Evolutionary conservation across 2,113 vertebrate genomes (phyloP), one percentile per base, ranked within the genome.

Genomic region (Gila orcuttii): DNA sequence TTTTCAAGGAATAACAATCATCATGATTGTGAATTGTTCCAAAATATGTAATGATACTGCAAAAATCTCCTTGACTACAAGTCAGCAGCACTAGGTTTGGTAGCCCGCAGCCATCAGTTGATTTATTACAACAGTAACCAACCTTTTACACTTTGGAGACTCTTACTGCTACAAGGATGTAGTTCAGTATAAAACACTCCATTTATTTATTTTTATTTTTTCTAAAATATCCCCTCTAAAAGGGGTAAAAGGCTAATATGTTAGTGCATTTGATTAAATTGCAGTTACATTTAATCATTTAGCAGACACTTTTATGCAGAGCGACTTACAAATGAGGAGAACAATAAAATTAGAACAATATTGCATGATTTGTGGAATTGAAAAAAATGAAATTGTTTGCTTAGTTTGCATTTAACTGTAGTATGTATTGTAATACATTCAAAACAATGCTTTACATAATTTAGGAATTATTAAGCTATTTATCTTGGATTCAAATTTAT

Each of bases 121-220:
- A 96, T 96, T 97, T 96, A 97, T 95, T 96, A 95, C 96, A 95
- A 93, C 94, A 92, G 94, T 96, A 97, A 97, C 98, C 96, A 96
- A 96, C 95, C 95, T 96, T 96, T 93, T 92, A 91, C 96, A 96
- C 95, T 96, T 96, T 95, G 93, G 94, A 96, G 95, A 94, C 95
- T 95, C 93, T 95, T 95, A 93, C 95, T 96, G 95, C 95, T 95
- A 94, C 93, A 91, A 93, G 90, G 91, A 88, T 92, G 87, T 96
- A 96, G 96, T 96, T 96, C 94, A 95, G 89, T 91, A 90, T 88
- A 91, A 92, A 94, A 93, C 92, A 93, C 94, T 94, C 95, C 90
- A 95, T 93, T 96, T 90, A 10, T 42, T 42, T 42, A 42, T 1
- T 66, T 15, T 12, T 50, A 6, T 13, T 23, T 52, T 64, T 31